Conservation (phyloP, 2,888 invertebrate species). For the Aporophyla nigra region DNA sequence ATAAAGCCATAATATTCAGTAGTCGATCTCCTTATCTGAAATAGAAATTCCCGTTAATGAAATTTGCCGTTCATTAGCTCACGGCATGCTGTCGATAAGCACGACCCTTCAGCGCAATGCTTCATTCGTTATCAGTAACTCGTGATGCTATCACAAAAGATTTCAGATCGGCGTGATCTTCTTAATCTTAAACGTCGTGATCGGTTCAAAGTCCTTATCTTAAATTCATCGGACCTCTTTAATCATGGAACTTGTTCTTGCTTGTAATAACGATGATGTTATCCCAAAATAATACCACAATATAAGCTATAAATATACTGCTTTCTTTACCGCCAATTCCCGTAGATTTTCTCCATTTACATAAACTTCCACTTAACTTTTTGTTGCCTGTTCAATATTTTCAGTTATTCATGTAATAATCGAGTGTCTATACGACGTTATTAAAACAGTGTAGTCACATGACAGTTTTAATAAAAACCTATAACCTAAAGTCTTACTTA, state of each 20-base stretch:
- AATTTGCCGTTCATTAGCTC: conserved; percentile 3
- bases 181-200: conserved; percentile 15
- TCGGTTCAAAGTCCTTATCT: conserved; percentile 18
- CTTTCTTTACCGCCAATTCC: background rate
- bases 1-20: too few relatives aligned
- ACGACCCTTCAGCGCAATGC: background rate
- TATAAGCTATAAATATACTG: background rate
- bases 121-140: conserved; percentile 38
- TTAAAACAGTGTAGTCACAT: background rate
- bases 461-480: background rate
- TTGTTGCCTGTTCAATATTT: background rate
- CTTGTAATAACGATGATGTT: too few relatives aligned
- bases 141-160: conserved; percentile 40
- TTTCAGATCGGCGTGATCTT: conserved; percentile 31
- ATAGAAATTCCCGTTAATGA: background rate
- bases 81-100: conserved; percentile 27
- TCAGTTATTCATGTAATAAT: background rate
- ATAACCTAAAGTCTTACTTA: background rate
- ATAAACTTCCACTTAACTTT: background rate
- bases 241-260: background rate
- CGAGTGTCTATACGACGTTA: background rate
- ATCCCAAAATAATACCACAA: background rate
- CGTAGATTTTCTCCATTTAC: background rate
- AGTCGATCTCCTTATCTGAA: background rate
- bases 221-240: background rate